Conservation (phyloP, 2,888 invertebrate species). For the Platycheirus rosarum region DNA sequence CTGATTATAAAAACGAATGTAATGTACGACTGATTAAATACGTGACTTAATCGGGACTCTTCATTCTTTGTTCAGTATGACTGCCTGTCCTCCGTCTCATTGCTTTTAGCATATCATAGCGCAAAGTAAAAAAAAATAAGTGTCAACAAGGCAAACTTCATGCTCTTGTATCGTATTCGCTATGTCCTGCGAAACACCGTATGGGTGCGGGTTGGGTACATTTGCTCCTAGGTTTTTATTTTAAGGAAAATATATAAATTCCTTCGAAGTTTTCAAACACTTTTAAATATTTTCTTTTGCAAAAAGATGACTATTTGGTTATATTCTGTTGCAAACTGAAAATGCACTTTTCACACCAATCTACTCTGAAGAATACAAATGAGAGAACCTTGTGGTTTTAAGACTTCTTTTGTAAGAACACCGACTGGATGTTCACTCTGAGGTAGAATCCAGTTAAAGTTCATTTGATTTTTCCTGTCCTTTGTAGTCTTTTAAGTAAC, state of each 20-base stretch:
- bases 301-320: constrained; percentile 47
- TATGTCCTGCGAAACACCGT: constrained; percentile 24
- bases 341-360: constrained; percentile 61
- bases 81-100: constrained; percentile 48
- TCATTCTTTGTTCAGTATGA: constrained; percentile 48
- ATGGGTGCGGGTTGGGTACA: constrained; percentile 4
- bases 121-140: constrained; percentile 40
- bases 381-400: constrained; percentile 29
- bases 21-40: constrained; percentile 81
- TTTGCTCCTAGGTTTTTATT: constrained; percentile 24
- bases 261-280: constrained; percentile 48
- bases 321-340: constrained; percentile 38
- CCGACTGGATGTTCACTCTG: constrained; percentile 15
- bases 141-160: constrained; percentile 63
- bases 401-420: constrained; percentile 10
- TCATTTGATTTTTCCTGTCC: constrained; percentile 38
- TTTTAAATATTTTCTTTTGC: constrained; percentile 24
- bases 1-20: constrained; percentile 75
- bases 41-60: constrained; percentile 80
- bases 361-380: constrained; percentile 59
- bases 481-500: neutral
- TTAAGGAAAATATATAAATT: constrained; percentile 29
- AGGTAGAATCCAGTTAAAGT: constrained; percentile 2
- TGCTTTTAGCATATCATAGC: constrained; percentile 57
- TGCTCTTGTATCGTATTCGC: constrained; percentile 32